These are phyloP conservation scores for Campoletis raptor DNA, from an alignment of 2,888 invertebrate species.

Conservation along the genomic window DNA sequence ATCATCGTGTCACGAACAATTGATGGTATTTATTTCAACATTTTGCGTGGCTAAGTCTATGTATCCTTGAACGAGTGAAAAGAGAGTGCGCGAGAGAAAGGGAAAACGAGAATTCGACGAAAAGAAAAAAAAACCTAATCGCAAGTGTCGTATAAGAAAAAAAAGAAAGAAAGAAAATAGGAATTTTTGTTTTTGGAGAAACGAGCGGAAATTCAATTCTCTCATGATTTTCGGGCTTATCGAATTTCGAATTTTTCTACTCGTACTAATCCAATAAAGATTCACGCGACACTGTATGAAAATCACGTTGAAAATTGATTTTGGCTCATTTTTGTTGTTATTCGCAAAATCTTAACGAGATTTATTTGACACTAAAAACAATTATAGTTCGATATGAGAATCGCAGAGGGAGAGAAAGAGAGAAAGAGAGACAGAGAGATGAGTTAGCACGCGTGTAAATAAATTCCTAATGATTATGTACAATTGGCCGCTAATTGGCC, in stretches of 20 bases:
- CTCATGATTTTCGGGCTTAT: not conserved
- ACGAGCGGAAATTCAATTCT: not conserved
- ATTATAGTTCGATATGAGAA: constrained; percentile 52
- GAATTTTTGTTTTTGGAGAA: not conserved
- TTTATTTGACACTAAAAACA: constrained; percentile 10
- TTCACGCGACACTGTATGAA: not conserved
- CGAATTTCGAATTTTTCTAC: not conserved
- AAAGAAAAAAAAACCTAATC: not conserved
- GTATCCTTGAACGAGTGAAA: constrained; percentile 39
- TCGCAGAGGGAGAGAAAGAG: constrained; percentile 41
- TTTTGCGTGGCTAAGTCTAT: constrained; percentile 75
- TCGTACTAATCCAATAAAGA: not conserved
- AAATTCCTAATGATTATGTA: constrained; percentile 84
- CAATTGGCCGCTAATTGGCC: constrained; percentile 73
- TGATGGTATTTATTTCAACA: constrained; percentile 79
- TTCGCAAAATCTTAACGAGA: constrained; percentile 16
- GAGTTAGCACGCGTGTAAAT: constrained; percentile 83
- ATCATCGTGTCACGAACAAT: constrained; percentile 79
- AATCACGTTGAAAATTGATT: constrained; percentile 5
- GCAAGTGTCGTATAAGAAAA: constrained; percentile 14
- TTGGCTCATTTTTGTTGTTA: constrained; percentile 21
- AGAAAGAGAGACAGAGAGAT: constrained; percentile 56
- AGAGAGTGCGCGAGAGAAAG: not conserved
- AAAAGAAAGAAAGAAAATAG: not conserved
- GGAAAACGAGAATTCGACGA: constrained; percentile 21